Evolutionary conservation across 2,113 vertebrate species (phyloP).

Genomic region (Protobothrops mucrosquamatus): DNA sequence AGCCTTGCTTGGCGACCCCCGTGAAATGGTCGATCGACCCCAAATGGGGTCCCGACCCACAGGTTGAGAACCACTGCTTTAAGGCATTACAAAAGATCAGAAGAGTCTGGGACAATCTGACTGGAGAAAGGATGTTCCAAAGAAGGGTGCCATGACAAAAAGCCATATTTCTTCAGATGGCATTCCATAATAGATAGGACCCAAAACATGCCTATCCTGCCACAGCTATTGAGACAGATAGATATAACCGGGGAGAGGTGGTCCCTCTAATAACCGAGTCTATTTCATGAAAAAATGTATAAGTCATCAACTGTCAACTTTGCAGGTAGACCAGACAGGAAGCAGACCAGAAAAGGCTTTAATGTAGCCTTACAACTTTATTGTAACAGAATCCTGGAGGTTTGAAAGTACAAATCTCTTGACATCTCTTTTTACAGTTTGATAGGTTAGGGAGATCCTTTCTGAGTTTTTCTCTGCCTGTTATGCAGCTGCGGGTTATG

Average conservation of each 20-base stretch:
- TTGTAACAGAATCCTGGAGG: background rate
- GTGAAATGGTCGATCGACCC: no score
- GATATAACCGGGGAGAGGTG: background rate
- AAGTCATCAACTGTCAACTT: background rate
- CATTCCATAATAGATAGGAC: background rate
- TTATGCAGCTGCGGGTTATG: background rate
- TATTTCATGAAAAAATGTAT: background rate
- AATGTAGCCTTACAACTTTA: background rate
- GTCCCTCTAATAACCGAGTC: background rate
- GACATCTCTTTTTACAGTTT: background rate
- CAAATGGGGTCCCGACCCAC: no score
- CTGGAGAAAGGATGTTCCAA: background rate
- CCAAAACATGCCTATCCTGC: background rate
- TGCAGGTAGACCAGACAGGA: background rate
- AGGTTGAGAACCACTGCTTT: no score
- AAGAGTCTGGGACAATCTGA: background rate
- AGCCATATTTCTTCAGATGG: background rate
- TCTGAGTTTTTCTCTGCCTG: background rate
- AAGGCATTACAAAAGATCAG: background rate
- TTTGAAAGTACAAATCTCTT: background rate
- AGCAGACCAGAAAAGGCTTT: background rate
- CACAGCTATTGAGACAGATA: background rate
- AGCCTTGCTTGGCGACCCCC: no score
- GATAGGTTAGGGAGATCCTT: background rate
- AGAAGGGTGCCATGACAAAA: background rate